These are phyloP conservation scores for Gastracanthus pulcherrimus DNA, from an alignment of 2,888 invertebrate species.

Conservation along the genomic window DNA sequence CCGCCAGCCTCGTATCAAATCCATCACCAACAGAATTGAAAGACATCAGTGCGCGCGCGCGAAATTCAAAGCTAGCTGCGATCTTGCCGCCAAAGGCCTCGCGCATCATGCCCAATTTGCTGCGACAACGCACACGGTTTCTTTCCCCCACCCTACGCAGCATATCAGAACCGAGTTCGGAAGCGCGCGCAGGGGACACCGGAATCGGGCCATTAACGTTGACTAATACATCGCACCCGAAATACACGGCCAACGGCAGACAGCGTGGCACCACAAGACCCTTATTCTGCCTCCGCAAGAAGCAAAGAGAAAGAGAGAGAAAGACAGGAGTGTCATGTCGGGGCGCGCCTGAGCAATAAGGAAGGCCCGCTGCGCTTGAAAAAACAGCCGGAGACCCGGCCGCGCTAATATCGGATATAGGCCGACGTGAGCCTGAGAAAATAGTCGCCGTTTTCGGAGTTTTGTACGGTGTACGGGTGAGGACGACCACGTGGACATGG, in stretches of 20 bases:
- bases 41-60: not conserved
- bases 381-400: slow-evolving; percentile 72
- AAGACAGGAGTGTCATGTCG: slow-evolving; percentile 32
- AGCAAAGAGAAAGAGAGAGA: not conserved
- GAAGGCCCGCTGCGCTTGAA: slow-evolving; percentile 76
- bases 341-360: slow-evolving; percentile 70
- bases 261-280: slow-evolving; percentile 71
- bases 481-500: slow-evolving; percentile 11
- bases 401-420: slow-evolving; percentile 73
- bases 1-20: not conserved
- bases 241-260: slow-evolving; percentile 61
- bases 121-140: slow-evolving; percentile 51
- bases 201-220: slow-evolving; percentile 43
- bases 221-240: not conserved
- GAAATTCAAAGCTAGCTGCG: not conserved
- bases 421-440: slow-evolving; percentile 74
- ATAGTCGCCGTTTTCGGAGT: slow-evolving; percentile 64
- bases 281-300: not conserved
- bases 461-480: too few relatives aligned
- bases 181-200: not conserved
- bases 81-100: slow-evolving; percentile 7
- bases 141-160: not conserved
- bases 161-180: not conserved
- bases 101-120: slow-evolving; percentile 48
- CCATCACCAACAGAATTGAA: too few relatives aligned